A percentile compares a stretch with the other conserved stretches of the same genome.
Evolutionary conservation across 2,888 invertebrate species (phyloP).

Genomic region (Melanostoma mellinum): DNA sequence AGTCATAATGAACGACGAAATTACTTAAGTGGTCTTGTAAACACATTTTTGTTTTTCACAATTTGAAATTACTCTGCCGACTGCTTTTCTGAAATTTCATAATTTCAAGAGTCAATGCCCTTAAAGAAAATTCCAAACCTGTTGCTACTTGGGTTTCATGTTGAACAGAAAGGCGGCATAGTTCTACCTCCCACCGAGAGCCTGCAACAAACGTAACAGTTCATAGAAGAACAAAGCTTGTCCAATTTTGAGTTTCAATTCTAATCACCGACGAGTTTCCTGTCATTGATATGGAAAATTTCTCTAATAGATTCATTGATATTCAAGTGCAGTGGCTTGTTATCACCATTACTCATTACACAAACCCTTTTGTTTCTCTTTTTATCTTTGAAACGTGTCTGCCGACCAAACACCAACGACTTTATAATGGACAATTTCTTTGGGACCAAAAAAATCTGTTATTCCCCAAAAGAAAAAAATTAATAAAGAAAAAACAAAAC

Average conservation of each 20-base stretch:
- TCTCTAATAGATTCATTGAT: conserved; percentile 57
- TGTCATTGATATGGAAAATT: conserved; percentile 49
- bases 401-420: conserved; percentile 3
- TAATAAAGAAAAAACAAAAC: conserved; percentile 13
- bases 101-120: no score
- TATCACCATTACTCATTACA: conserved; percentile 68
- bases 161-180: no score
- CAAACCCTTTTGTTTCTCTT: conserved; percentile 40
- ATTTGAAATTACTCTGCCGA: no score
- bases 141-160: no score
- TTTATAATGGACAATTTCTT: conserved; percentile 6
- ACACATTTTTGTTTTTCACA: no score
- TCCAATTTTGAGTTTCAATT: conserved; percentile 13
- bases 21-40: no score
- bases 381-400: conserved; percentile 49
- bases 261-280: conserved; percentile 56
- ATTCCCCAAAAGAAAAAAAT: neutral
- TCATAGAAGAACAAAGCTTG: neutral
- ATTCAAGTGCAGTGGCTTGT: conserved; percentile 62
- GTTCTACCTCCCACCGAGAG: conserved; percentile 17
- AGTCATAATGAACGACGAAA: no score
- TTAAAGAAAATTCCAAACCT: no score
- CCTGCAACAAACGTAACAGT: conserved; percentile 25
- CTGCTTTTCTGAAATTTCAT: no score
- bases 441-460: conserved; percentile 11